Evolutionary conservation across 2,797 vertebrate species (phyloP).

Genomic region (Momotus momota): DNA sequence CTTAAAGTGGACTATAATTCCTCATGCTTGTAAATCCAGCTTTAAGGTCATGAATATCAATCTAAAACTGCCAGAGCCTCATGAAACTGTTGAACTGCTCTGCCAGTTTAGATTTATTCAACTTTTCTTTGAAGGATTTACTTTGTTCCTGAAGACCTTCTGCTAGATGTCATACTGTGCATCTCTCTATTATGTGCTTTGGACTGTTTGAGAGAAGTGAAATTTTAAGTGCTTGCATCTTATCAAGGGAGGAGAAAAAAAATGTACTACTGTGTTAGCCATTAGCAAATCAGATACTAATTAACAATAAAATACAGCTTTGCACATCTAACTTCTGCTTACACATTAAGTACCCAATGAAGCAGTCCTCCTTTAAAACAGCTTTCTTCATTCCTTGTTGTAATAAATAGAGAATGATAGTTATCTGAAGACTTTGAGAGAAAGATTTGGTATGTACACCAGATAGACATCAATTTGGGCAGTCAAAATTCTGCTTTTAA

Average conservation of each 20-base stretch:
- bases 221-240: neutral
- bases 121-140: constrained; percentile 22
- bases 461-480: neutral
- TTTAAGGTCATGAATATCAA: neutral
- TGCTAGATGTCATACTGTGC: neutral
- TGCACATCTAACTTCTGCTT: neutral
- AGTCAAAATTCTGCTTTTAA: neutral
- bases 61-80: constrained; percentile 6
- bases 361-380: neutral
- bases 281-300: neutral
- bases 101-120: constrained; percentile 22
- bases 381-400: neutral
- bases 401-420: neutral
- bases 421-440: neutral
- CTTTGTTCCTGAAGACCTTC: neutral
- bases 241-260: fast-evolving
- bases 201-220: neutral
- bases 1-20: constrained; percentile 30
- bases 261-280: neutral
- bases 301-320: neutral
- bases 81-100: neutral
- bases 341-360: neutral
- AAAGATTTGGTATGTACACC: neutral
- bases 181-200: neutral
- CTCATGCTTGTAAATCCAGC: constrained; percentile 27